These are phyloP conservation scores for Steinernema hermaphroditum DNA, from an alignment of 2,888 invertebrate species.

Conservation along the genomic window DNA sequence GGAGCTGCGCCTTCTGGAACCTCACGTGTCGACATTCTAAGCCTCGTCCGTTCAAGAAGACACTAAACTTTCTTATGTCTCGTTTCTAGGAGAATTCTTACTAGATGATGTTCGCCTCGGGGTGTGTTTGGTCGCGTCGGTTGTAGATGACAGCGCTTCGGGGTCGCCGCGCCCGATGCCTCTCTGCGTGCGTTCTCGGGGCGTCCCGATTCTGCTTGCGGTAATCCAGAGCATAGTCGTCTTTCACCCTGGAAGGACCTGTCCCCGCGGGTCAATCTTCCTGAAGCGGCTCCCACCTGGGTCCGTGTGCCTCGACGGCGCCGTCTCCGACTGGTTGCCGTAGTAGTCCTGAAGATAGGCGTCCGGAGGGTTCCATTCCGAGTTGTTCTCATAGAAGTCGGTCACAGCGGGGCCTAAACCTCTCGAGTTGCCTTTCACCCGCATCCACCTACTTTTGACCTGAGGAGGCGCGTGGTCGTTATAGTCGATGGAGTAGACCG, in stretches of 20 bases:
- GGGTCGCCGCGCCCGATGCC: slow-evolving; percentile 36
- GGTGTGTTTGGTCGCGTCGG: slow-evolving; percentile 56
- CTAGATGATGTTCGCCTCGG: slow-evolving; percentile 60
- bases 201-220: neutral
- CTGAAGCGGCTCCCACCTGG: neutral
- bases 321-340: neutral
- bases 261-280: no score
- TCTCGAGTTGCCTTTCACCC: neutral
- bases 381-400: neutral
- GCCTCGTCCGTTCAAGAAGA: slow-evolving; percentile 60
- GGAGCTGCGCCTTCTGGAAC: slow-evolving; percentile 56
- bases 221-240: neutral
- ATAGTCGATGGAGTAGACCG: slow-evolving; percentile 1
- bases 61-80: slow-evolving; percentile 47
- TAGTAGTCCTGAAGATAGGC: neutral
- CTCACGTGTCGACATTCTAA: slow-evolving; percentile 57
- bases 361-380: neutral
- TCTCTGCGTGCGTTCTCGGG: neutral
- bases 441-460: neutral
- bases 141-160: slow-evolving; percentile 55
- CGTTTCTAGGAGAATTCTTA: slow-evolving; percentile 36
- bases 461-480: neutral
- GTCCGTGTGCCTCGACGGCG: slow-evolving; percentile 8
- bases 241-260: slow-evolving; percentile 4
- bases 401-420: neutral